These are phyloP conservation scores for Lepidothrix coronata DNA, from an alignment of 2,113 vertebrate species.

Conservation along the genomic window DNA sequence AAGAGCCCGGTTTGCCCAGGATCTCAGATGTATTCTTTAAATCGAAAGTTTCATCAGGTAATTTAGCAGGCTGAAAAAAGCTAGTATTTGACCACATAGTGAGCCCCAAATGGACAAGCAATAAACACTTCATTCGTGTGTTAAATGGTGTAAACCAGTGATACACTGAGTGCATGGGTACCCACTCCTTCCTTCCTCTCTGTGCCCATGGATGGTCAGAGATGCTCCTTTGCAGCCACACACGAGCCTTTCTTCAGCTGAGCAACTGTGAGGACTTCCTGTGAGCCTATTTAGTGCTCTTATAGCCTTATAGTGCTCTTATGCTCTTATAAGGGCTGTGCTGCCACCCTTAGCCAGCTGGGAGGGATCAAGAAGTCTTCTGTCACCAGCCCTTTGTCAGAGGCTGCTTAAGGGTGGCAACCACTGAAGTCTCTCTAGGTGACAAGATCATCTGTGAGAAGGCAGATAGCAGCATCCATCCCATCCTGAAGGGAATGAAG, in stretches of 20 bases:
- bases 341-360: not conserved
- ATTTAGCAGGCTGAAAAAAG: not conserved
- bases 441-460: not conserved
- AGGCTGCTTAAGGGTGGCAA: not conserved
- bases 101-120: not conserved
- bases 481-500: not conserved
- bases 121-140: not conserved
- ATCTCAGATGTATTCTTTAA: not conserved
- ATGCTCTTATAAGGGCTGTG: not conserved
- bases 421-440: not conserved
- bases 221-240: not conserved
- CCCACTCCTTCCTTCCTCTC: accelerated
- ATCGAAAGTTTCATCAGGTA: conserved; percentile 25
- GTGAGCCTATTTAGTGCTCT: not conserved
- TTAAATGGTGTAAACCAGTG: not conserved
- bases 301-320: not conserved
- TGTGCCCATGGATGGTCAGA: not conserved
- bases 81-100: not conserved
- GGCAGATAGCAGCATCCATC: not conserved
- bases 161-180: accelerated
- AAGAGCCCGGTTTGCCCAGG: accelerated
- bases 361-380: not conserved
- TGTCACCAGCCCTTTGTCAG: not conserved
- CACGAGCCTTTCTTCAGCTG: not conserved
- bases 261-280: too few species aligned